Percentiles rank a stretch among this genome's conserved stretches.
Evolutionary conservation across 2,888 invertebrate species (phyloP).

Genomic region (Agrochola circellaris): DNA sequence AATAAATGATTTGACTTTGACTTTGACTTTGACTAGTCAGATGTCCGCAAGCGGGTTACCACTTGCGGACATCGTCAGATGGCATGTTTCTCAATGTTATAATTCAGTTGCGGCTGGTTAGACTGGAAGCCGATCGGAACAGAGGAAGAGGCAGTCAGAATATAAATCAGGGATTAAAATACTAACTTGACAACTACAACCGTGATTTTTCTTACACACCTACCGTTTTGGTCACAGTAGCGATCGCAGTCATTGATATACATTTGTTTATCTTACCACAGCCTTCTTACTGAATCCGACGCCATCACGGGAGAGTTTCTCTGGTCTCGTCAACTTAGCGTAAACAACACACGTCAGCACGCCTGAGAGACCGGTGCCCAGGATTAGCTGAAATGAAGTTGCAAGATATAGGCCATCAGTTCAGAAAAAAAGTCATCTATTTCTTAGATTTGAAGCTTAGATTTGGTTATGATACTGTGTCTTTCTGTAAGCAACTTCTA

Average conservation of each 20-base stretch:
- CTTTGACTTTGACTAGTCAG: no score
- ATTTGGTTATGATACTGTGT: not conserved
- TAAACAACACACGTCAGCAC: slow-evolving; percentile 93
- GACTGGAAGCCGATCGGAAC: not conserved
- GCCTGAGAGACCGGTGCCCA: slow-evolving; percentile 88
- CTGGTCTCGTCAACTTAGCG: slow-evolving; percentile 95
- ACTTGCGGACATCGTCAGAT: no score
- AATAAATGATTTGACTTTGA: no score
- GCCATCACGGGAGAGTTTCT: slow-evolving; percentile 93
- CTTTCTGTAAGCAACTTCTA: not conserved
- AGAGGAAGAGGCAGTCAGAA: not conserved
- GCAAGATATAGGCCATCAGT: not conserved
- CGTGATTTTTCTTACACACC: not conserved
- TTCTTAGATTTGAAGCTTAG: no score
- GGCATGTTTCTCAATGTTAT: not conserved
- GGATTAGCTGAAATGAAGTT: slow-evolving; percentile 79
- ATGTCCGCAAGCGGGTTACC: not conserved
- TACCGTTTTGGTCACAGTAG: not conserved
- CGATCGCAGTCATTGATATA: not conserved
- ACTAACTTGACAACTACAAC: not conserved
- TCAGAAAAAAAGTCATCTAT: not conserved
- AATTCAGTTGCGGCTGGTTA: not conserved
- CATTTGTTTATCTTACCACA: slow-evolving; percentile 83
- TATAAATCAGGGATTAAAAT: not conserved
- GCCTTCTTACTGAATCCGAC: slow-evolving; percentile 95